Evolutionary conservation across 2,888 invertebrate genomes (phyloP), one percentile per base, ranked within the genome.

Genomic region (Netelia inedita): DNA sequence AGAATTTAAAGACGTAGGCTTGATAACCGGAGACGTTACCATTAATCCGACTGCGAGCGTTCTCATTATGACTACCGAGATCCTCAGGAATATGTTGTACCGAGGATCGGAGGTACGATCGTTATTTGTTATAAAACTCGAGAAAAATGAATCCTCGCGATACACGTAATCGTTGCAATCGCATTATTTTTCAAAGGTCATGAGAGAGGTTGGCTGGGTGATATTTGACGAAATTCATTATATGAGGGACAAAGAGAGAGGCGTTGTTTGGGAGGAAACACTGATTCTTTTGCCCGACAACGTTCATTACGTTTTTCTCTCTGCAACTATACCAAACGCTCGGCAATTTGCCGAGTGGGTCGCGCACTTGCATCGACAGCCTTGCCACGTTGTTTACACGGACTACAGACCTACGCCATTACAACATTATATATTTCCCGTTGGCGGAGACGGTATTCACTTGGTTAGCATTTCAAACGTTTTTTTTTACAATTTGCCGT

Each of bases 21-120:
- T 99, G 68, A 97, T 99, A 88, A 99, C 99, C 28, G 99, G 99
- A 46, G 99, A 99, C 95, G 99, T 99, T 1, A 99, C 99, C 0
- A 99, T 99, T 76, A 99, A 99, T 94, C 99, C 99, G 3, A 97
- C 97, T 50, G 99, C 99, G 14, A 98, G 98, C 76, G 98, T 99
- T 94, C 96, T 99, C 53, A 99, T 99, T 88, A 99, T 99, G 99
- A 99, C 99, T 0, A 99, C 99, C n/a, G 99, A 99, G 97, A 99
- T 99, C 95, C 94, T 99, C 85, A 95, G 99, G 86, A 99, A 98
- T 91, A 99, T 99, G 99, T 94, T 99, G 80, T 99, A 99, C 92
- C 95, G 99, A 92, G 99, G 99, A 69, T 99, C 99, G 55, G 99
- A 99, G 95, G 97, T 93, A 86, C 63, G 35, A 9, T n/a, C 14